Conservation (phyloP, 2,888 invertebrate genomes). For the Gortyna flavago region DNA sequence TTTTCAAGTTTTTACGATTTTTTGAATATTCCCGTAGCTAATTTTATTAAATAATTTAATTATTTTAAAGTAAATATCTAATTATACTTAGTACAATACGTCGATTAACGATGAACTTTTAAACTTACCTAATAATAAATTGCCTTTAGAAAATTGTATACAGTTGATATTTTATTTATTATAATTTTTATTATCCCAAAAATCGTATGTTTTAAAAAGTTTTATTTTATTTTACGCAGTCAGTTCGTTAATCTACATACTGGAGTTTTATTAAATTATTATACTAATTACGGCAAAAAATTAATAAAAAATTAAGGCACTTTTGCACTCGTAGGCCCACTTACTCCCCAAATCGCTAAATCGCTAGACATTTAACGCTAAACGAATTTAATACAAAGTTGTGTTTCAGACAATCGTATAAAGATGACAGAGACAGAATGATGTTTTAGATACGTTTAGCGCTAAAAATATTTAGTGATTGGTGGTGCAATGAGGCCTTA, state of each 20-base stretch:
- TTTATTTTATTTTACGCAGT: not conserved
- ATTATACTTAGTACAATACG: not conserved
- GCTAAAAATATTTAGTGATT: not conserved
- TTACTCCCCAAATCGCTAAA: not conserved
- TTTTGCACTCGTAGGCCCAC: not conserved
- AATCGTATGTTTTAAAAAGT: no score
- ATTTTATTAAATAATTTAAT: not conserved
- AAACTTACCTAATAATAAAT: not conserved
- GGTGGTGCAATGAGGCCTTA: no score
- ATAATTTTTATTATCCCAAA: not conserved
- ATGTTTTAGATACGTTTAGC: not conserved
- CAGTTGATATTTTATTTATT: not conserved
- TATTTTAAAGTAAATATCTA: not conserved
- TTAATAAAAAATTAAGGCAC: not conserved
- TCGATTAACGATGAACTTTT: conserved; percentile 3
- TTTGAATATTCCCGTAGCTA: conserved; percentile 17
- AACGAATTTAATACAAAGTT: no score
- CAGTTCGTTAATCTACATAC: conserved; percentile 22
- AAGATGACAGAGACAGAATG: not conserved
- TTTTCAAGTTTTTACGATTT: conserved; percentile 28
- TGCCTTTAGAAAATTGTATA: not conserved
- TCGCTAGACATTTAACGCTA: not conserved
- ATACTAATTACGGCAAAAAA: conserved; percentile 7
- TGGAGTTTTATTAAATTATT: not conserved
- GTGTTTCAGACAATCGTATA: not conserved